Percentiles rank a stretch among this genome's conserved stretches.
These are phyloP conservation scores for Pentalonia nigronervosa DNA, from an alignment of 1,140 invertebrate genomes.

Conservation along the genomic window DNA sequence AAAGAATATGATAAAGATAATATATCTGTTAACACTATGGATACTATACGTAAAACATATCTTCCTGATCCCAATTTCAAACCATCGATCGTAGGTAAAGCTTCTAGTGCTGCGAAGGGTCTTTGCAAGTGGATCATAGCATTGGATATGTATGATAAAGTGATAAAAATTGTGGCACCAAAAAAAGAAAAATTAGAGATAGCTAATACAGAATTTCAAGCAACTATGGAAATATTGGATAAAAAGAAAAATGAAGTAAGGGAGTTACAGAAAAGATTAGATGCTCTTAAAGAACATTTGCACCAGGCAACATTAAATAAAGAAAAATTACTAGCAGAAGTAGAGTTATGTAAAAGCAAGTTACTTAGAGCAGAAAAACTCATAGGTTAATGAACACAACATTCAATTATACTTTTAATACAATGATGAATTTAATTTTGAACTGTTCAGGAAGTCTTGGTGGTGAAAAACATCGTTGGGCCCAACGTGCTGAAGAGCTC, in stretches of 20 bases:
- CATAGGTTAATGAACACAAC: constrained; percentile 66
- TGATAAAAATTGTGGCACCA: constrained; percentile 84
- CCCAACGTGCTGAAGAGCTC: constrained; percentile 76
- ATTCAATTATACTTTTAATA: not conserved
- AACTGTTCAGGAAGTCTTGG: constrained; percentile 73
- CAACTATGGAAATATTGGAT: constrained; percentile 81
- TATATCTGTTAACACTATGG: constrained; percentile 80
- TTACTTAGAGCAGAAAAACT: constrained; percentile 85
- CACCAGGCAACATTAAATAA: constrained; percentile 74
- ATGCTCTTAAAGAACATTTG: constrained; percentile 75
- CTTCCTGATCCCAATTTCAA: constrained; percentile 86
- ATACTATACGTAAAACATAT: constrained; percentile 84
- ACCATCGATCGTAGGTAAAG: constrained; percentile 86
- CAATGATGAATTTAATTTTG: not conserved
- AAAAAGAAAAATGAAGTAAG: constrained; percentile 79
- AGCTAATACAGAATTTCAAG: constrained; percentile 78
- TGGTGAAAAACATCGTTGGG: constrained; percentile 89
- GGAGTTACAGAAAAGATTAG: constrained; percentile 80
- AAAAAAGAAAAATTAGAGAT: constrained; percentile 81
- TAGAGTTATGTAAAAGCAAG: constrained; percentile 87
- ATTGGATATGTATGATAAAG: constrained; percentile 91
- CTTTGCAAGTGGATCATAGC: constrained; percentile 93
- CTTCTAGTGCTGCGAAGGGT: constrained; percentile 87
- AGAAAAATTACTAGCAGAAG: constrained; percentile 80
- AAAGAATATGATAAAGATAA: constrained; percentile 93